Evolutionary conservation across 2,113 vertebrate genomes (phyloP).

Genomic region (Ochotona curzoniae): DNA sequence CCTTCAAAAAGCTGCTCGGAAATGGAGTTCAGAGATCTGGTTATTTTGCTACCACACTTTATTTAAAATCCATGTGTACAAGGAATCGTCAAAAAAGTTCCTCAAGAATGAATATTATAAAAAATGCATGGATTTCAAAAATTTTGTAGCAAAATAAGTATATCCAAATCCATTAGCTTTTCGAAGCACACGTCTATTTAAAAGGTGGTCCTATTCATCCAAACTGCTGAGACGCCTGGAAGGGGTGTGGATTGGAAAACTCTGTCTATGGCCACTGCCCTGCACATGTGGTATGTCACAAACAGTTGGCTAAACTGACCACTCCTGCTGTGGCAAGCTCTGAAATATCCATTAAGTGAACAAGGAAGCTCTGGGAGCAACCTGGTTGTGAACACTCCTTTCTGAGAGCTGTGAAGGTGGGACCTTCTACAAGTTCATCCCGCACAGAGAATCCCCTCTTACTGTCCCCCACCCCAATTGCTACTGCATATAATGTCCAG

Average conservation of each 20-base stretch:
- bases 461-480: accelerated
- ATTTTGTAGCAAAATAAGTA: too few relatives aligned
- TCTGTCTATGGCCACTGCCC: conserved; percentile 35
- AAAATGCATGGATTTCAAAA: too few relatives aligned
- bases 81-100: too few relatives aligned
- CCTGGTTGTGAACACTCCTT: conserved; percentile 51
- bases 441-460: accelerated
- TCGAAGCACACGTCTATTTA: not conserved
- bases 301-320: conserved; percentile 53
- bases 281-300: conserved; percentile 21
- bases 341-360: conserved; percentile 60
- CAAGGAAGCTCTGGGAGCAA: conserved; percentile 28
- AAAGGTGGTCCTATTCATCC: not conserved
- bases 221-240: not conserved
- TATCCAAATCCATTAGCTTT: too few relatives aligned
- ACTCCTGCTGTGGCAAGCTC: conserved; percentile 66
- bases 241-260: not conserved
- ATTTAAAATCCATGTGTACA: too few relatives aligned
- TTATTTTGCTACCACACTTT: too few relatives aligned
- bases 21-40: too few relatives aligned
- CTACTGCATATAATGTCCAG: not conserved
- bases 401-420: not conserved
- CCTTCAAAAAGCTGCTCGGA: too few relatives aligned
- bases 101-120: too few relatives aligned
- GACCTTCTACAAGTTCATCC: not conserved